These are phyloP conservation scores for Megatriorchis doriae DNA, from an alignment of 2,113 vertebrate genomes.

Conservation along the genomic window DNA sequence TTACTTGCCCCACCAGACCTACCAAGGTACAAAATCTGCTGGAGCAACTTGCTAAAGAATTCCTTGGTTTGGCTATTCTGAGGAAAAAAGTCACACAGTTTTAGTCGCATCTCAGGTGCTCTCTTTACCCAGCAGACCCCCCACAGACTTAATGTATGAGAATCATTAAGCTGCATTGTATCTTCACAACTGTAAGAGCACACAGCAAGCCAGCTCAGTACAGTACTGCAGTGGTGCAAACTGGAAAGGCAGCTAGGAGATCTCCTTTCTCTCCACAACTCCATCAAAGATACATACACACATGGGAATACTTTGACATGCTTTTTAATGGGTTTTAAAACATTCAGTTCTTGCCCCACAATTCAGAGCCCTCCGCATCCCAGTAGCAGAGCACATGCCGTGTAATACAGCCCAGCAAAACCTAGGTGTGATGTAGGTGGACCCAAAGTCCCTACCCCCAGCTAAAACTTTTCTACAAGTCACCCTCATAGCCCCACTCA, in stretches of 20 bases:
- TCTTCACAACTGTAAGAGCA: not conserved
- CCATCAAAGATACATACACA: not conserved
- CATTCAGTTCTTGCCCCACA: not conserved
- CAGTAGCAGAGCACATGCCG: not conserved
- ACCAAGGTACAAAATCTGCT: not conserved
- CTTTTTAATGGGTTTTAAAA: not conserved
- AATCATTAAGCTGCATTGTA: not conserved
- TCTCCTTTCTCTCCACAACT: not conserved
- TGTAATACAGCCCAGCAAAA: not conserved
- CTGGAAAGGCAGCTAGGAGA: not conserved
- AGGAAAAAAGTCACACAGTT: not conserved
- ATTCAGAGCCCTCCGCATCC: not conserved
- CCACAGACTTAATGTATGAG: not conserved
- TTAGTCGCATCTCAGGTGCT: not conserved
- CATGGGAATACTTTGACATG: not conserved
- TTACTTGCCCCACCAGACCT: not conserved
- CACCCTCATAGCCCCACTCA: not conserved
- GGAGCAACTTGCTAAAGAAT: not conserved
- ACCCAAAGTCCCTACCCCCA: fast-evolving
- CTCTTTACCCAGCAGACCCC: not conserved
- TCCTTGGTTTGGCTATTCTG: not conserved
- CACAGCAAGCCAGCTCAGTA: not conserved
- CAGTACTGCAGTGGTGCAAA: not conserved
- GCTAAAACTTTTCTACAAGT: not conserved
- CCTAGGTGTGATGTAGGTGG: too few relatives aligned